phyloP scores from a whole-genome alignment of 1,140 invertebrate species.

The Drosophila ficusphila region DNA sequence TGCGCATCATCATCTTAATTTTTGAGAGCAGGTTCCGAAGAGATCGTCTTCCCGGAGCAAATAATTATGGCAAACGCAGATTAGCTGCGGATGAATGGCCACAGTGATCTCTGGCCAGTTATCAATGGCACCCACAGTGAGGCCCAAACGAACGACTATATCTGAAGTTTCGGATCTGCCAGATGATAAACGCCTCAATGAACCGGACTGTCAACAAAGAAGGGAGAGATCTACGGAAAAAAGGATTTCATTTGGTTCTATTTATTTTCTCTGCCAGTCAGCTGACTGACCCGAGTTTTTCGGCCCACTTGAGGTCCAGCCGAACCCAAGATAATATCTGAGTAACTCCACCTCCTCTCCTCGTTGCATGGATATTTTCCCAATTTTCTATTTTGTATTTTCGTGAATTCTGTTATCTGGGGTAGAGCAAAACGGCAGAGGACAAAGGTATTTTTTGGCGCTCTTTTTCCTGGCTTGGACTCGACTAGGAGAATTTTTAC shows the following conservation, averaged over 20 bases:
- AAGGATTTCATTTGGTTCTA: slow-evolving; percentile 49
- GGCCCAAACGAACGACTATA: slow-evolving; percentile 19
- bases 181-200: slow-evolving; percentile 70
- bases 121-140: slow-evolving; percentile 65
- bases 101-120: slow-evolving; percentile 30
- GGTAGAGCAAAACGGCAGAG: slow-evolving; percentile 21
- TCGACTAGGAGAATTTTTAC: slow-evolving; percentile 44
- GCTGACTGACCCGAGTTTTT: slow-evolving; percentile 52
- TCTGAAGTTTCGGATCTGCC: slow-evolving; percentile 52
- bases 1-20: slow-evolving; percentile 69
- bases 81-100: slow-evolving; percentile 66
- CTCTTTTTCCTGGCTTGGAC: slow-evolving; percentile 52
- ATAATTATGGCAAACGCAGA: slow-evolving; percentile 72
- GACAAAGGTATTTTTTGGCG: slow-evolving; percentile 68
- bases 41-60: slow-evolving; percentile 28
- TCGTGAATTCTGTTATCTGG: slow-evolving; percentile 40
- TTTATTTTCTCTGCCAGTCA: slow-evolving; percentile 53
- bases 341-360: slow-evolving; percentile 10
- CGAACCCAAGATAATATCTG: slow-evolving; percentile 66
- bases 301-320: slow-evolving; percentile 65
- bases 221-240: slow-evolving; percentile 22
- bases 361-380: slow-evolving; percentile 19
- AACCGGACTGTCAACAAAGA: slow-evolving; percentile 69
- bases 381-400: slow-evolving; percentile 4
- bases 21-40: slow-evolving; percentile 16